Evolutionary conservation across 2,888 invertebrate genomes (phyloP).

Genomic region (Cephus sareptanus): DNA sequence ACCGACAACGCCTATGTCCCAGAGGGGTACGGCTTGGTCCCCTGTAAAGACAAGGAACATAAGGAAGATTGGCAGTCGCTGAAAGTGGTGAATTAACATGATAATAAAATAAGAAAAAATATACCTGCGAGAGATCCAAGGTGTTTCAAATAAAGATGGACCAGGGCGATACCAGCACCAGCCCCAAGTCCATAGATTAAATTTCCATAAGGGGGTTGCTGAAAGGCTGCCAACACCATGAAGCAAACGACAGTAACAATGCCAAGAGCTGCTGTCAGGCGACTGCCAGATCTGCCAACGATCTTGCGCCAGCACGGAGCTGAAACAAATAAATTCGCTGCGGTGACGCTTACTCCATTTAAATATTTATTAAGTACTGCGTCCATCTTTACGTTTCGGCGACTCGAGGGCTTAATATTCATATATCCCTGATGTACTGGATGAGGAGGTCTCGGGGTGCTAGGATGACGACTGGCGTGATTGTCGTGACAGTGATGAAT

Average conservation of each 20-base stretch:
- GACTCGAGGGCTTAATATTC: not conserved
- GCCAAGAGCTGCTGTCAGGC: slow-evolving; percentile 11
- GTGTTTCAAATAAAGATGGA: slow-evolving; percentile 12
- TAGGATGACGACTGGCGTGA: not conserved
- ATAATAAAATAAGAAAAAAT: not conserved
- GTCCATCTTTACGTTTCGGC: not conserved
- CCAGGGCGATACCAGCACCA: slow-evolving; percentile 6
- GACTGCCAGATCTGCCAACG: slow-evolving; percentile 12
- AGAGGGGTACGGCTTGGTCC: not conserved
- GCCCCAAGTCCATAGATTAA: slow-evolving; percentile 11
- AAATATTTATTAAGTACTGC: not conserved
- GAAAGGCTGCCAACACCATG: slow-evolving; percentile 7
- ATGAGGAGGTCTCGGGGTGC: not conserved
- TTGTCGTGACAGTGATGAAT: not conserved
- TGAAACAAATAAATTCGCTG: slow-evolving; percentile 1
- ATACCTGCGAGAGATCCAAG: slow-evolving; percentile 9
- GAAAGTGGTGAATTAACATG: no score
- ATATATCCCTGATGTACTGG: not conserved
- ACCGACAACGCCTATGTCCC: slow-evolving; percentile 9
- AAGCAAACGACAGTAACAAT: slow-evolving; percentile 3
- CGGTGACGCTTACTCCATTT: not conserved
- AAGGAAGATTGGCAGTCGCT: not conserved
- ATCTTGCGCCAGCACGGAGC: slow-evolving; percentile 19
- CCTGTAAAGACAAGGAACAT: not conserved
- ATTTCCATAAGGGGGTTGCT: slow-evolving; percentile 2